phyloP scores from a whole-genome alignment of 1,140 invertebrate species.

The Holotrichia oblita region DNA sequence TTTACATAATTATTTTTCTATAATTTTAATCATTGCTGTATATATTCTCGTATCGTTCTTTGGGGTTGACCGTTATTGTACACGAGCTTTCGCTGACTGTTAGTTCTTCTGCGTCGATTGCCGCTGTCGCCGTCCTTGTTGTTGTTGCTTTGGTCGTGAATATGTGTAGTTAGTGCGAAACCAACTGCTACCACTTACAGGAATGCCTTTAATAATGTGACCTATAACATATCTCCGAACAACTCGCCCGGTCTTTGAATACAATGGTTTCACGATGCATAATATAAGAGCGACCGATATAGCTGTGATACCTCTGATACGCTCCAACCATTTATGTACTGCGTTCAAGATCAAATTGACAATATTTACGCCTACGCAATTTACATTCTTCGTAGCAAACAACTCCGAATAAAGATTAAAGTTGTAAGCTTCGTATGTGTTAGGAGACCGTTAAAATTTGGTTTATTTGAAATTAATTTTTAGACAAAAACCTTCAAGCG shows the following conservation, averaged over 20 bases:
- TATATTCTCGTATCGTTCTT: neutral
- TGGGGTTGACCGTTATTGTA: constrained; percentile 11
- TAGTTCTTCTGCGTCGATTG: neutral
- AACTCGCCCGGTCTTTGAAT: constrained; percentile 8
- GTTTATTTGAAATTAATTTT: no score
- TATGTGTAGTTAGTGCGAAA: constrained; percentile 45
- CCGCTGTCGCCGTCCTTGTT: neutral
- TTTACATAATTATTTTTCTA: neutral
- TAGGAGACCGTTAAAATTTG: no score
- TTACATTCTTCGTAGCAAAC: neutral
- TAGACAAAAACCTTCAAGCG: no score
- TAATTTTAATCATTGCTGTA: neutral
- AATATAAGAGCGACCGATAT: constrained; percentile 13
- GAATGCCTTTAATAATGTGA: constrained; percentile 37
- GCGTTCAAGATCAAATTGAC: constrained; percentile 17
- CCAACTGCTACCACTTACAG: constrained; percentile 35
- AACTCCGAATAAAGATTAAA: neutral
- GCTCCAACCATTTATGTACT: neutral
- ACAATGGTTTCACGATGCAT: constrained; percentile 17
- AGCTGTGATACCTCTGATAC: constrained; percentile 29
- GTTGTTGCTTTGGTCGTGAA: constrained; percentile 28
- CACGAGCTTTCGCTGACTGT: constrained; percentile 12
- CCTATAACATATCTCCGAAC: constrained; percentile 19
- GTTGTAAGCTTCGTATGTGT: no score
- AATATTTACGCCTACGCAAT: constrained; percentile 22